Conservation (phyloP, 92 coral and sea anemone species). For the Actinernus sp. region DNA sequence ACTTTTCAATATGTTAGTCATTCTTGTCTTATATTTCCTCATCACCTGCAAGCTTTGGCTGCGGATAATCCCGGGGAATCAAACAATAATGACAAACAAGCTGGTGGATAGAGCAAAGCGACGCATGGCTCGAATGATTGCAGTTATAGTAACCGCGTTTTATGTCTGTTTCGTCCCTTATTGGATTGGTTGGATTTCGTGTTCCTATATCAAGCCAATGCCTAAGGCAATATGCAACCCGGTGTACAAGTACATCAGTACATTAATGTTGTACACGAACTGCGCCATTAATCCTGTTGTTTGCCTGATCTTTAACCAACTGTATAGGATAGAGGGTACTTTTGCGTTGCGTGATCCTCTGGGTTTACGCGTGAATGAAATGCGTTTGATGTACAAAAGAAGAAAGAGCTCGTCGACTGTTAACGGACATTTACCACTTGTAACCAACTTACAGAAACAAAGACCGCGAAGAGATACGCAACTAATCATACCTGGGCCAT, state of each 20-base stretch:
- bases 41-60: conserved; percentile 47
- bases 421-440: background rate
- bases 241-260: conserved; percentile 11
- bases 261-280: conserved; percentile 15
- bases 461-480: background rate
- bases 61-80: conserved; percentile 46
- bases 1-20: conserved; percentile 12
- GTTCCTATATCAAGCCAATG: conserved; percentile 4
- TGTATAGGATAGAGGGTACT: conserved; percentile 27
- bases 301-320: conserved; percentile 27
- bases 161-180: conserved; percentile 33
- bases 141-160: conserved; percentile 25
- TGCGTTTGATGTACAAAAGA: conserved; percentile 2
- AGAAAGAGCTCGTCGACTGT: conserved; percentile 20
- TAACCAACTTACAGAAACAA: background rate
- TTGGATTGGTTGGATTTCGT: conserved; percentile 35
- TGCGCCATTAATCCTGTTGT: conserved; percentile 36
- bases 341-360: conserved; percentile 27
- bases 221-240: conserved; percentile 33
- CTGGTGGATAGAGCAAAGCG: conserved; percentile 22
- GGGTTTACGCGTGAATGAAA: conserved; percentile 14
- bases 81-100: conserved; percentile 13
- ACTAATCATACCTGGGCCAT: too few species aligned
- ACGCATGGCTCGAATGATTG: conserved; percentile 33
- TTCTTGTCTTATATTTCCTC: conserved; percentile 29